Evolutionary conservation across 2,797 vertebrate genomes (phyloP), one percentile per base, ranked within the genome.

Genomic region (Channallabes apus): DNA sequence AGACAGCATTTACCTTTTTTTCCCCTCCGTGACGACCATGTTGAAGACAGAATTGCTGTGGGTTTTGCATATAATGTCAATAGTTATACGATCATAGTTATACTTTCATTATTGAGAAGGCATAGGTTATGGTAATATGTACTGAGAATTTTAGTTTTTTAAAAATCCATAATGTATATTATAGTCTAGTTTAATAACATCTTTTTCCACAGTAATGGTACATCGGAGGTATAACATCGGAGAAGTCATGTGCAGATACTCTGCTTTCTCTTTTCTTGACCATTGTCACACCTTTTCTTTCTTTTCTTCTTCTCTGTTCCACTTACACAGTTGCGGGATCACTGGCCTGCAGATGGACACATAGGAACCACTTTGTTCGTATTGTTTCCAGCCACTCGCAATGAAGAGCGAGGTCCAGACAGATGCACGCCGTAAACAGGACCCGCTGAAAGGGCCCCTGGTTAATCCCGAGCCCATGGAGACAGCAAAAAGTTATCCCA

Each of bases 341-440:
- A 91, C 91, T 90, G 96, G 90, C 95, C 95, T 94, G 92, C 93
- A 91, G 93, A 95, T 94, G 94, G 95, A 95, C 89, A 93, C 94
- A 90, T 95, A 91, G 89, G 92, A 93, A 88, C 95, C 81, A 91
- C 94, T 93, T 92, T 85, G n/a, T 87, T 86, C 77, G 76, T 85
- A 86, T 72, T 87, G 90, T 89, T 86, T 92, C 94, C 90, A 92
- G 94, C 89, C 94, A 95, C 96, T 96, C 97, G 95, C 95, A 94
- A 99, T 99, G 98, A 99, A 99, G 97, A 99, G 97, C 95, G 98
- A 98, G 94, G 95, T 98, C 94, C 93, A 97, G 86, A 94, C 98
- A 94, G 97, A 98, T 90, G 62, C 84, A 65, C 88, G 87, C 91
- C 96, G 96, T 94, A 97, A 95, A 96, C 97, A 97, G 94, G 96